These are phyloP conservation scores for Heterohyrax brucei DNA, from an alignment of 2,797 vertebrate genomes.

Conservation along the genomic window DNA sequence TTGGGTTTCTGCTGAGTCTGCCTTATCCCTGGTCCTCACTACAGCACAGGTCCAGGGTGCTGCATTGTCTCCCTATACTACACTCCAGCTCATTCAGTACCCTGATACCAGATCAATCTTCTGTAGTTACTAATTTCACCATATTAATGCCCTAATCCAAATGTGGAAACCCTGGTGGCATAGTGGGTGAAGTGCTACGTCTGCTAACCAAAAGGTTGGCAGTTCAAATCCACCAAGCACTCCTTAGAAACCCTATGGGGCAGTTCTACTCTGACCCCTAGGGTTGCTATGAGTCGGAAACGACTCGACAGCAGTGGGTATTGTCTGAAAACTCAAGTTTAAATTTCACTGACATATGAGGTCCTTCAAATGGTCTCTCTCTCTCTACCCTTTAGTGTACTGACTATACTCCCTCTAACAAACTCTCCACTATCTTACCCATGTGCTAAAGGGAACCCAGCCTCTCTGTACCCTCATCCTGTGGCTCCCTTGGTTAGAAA, in stretches of 20 bases:
- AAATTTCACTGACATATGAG: conserved; percentile 45
- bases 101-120: neutral
- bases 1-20: neutral
- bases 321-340: neutral
- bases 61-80: neutral
- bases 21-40: neutral
- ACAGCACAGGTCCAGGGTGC: neutral
- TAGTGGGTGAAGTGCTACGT: no score
- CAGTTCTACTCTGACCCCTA: no score
- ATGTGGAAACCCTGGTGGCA: neutral
- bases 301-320: neutral
- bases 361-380: neutral
- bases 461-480: neutral
- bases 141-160: neutral
- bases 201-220: no score
- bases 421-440: neutral
- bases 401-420: neutral
- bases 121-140: neutral
- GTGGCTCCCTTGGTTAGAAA: neutral
- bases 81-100: neutral
- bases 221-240: no score
- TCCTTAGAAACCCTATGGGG: no score
- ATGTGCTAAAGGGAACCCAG: neutral
- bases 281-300: no score
- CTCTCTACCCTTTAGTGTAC: neutral